Conservation (phyloP, 2,888 invertebrate genomes). For the Lydus trimaculatus region DNA sequence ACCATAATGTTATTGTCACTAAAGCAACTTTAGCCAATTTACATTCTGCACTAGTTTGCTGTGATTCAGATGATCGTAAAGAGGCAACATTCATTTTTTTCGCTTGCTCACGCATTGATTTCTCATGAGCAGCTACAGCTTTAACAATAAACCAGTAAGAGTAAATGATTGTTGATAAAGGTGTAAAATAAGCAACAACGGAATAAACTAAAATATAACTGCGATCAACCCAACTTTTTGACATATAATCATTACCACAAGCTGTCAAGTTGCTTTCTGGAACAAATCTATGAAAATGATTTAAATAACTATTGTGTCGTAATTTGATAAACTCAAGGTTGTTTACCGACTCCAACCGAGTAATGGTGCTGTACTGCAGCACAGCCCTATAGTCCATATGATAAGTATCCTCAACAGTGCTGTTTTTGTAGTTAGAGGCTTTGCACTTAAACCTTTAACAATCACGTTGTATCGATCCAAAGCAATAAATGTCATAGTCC, state of each 20-base stretch:
- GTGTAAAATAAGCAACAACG: slow-evolving; percentile 77
- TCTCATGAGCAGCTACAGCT: slow-evolving; percentile 87
- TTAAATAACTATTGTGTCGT: background rate
- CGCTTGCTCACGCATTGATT: slow-evolving; percentile 86
- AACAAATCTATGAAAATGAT: slow-evolving; percentile 71
- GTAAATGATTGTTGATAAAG: slow-evolving; percentile 81
- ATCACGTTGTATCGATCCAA: slow-evolving; percentile 94
- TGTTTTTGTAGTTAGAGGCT: slow-evolving; percentile 82
- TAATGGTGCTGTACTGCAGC: slow-evolving; percentile 84
- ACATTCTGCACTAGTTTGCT: slow-evolving; percentile 83
- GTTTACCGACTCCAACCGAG: slow-evolving; percentile 85
- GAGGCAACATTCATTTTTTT: slow-evolving; percentile 95
- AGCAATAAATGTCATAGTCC: slow-evolving; percentile 93
- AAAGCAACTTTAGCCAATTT: slow-evolving; percentile 90
- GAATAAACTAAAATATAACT: slow-evolving; percentile 83
- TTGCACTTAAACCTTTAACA: slow-evolving; percentile 87
- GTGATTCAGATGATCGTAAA: slow-evolving; percentile 78
- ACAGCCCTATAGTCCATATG: slow-evolving; percentile 79
- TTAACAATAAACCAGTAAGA: slow-evolving; percentile 89
- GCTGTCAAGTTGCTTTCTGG: slow-evolving; percentile 95
- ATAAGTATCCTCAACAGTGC: slow-evolving; percentile 79
- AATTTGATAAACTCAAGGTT: background rate
- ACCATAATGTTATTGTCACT: slow-evolving; percentile 89
- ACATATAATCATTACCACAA: slow-evolving; percentile 88
- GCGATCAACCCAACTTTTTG: slow-evolving; percentile 76